Evolutionary conservation across 2,113 vertebrate genomes (phyloP).

Genomic region (Vulpes ferrilata): DNA sequence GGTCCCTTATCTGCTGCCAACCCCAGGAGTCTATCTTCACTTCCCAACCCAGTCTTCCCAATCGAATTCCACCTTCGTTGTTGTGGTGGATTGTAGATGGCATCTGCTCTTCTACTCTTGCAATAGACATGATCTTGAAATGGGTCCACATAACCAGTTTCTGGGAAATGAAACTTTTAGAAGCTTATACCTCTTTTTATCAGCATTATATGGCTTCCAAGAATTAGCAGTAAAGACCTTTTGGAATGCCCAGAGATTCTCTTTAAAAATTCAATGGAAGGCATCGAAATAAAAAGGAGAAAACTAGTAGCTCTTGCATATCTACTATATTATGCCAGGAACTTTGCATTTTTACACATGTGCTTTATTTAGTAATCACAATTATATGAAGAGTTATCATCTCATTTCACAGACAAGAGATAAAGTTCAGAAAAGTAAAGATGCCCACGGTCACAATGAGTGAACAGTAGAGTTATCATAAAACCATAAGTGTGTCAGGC

Average conservation of each 20-base stretch:
- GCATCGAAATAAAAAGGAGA: background rate
- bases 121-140: background rate
- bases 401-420: slow-evolving; percentile 1
- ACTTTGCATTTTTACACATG: background rate
- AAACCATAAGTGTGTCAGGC: background rate
- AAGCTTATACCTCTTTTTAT: background rate
- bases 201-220: background rate
- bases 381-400: background rate
- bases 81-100: background rate
- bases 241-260: background rate
- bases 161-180: background rate
- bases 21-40: background rate
- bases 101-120: background rate
- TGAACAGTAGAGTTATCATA: background rate
- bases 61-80: background rate
- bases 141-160: background rate
- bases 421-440: background rate
- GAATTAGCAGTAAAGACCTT: background rate
- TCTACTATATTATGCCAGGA: background rate
- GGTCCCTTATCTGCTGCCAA: background rate
- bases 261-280: slow-evolving; percentile 33
- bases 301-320: background rate
- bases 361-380: background rate
- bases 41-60: background rate
- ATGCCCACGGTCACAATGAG: background rate